Evolutionary conservation across 2,113 vertebrate species (phyloP), one percentile per base, ranked within the genome.

Genomic region (Cavia porcellus): DNA sequence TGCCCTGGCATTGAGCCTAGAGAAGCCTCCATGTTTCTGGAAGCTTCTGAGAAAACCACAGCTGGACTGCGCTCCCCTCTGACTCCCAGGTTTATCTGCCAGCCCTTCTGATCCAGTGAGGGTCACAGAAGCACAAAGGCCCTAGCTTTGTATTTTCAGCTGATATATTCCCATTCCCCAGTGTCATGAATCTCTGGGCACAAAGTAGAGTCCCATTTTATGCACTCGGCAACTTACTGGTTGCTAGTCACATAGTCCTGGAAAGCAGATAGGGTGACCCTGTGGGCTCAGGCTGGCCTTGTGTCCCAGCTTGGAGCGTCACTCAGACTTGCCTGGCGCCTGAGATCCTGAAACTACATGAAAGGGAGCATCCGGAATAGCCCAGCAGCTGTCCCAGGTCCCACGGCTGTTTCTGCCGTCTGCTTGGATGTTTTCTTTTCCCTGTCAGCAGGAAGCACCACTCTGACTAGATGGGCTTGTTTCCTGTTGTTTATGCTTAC

Each of bases 401-500:
- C 84, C 0, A 19, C 59, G 57, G 64, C 61, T 38, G 52, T 14
- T 66, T 90, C 66, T 77, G 92, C 90, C 0, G 50, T 85, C 38
- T 22, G 52, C 72, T 74, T 5, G 64, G 13, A 74, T 98, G 68
- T 98, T 98, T 98, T 98, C 98, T 92, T 98, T 98, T 96, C 94
- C 95, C 95, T 92, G 96, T 94, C 82, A 75, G 95, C 98, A 98
- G 98, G 98, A 98, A 98, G 98, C 89, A 77, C 55, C 35, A 86
- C 97, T 96, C 89, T 94, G 97, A 93, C 96, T 98, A 90, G 83
- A 94, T 91, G 98, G 96, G 94, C 45, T 83, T 96, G 89, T 97
- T 98, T 99, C 98, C 98, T 98, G 98, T 98, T 98, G 98, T 98
- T 98, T 93, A 96, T 95, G 98, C 97, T 70, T 70, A 70, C 68